phyloP scores from a whole-genome alignment of 2,113 vertebrate species.

The Melanerpes aurifrons region DNA sequence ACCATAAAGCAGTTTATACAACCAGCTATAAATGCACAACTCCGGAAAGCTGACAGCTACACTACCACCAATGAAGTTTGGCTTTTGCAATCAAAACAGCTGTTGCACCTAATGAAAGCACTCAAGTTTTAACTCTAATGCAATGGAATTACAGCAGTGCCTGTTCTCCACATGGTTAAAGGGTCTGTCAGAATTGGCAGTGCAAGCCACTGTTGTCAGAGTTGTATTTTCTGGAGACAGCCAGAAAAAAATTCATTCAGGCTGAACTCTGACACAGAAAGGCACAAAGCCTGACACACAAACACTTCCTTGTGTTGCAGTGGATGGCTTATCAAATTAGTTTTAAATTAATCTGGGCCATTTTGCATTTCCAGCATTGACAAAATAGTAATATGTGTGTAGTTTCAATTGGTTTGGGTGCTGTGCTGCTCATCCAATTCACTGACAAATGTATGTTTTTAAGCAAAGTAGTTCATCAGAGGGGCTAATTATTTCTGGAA shows the following conservation, averaged over 20 bases:
- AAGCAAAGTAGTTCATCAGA: conserved; percentile 8
- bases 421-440: not conserved
- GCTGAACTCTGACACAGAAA: conserved; percentile 28
- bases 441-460: not conserved
- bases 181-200: conserved; percentile 60
- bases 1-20: conserved; percentile 64
- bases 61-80: conserved; percentile 67
- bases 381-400: not conserved
- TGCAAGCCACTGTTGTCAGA: conserved; percentile 49
- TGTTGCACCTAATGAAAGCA: conserved; percentile 79
- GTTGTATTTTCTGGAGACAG: conserved; percentile 24
- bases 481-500: conserved; percentile 17
- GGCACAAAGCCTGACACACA: conserved; percentile 29
- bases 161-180: conserved; percentile 65
- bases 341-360: not conserved
- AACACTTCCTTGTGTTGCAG: not conserved
- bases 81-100: conserved; percentile 77
- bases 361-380: conserved; percentile 5
- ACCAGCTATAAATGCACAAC: conserved; percentile 59
- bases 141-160: conserved; percentile 70
- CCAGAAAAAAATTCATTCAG: conserved; percentile 55
- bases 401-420: not conserved
- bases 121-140: conserved; percentile 68
- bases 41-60: conserved; percentile 64
- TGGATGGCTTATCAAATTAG: conserved; percentile 20